A percentile compares a stretch with the other conserved stretches of the same genome.
Evolutionary conservation across 2,113 vertebrate species (phyloP).

Genomic region (Bos javanicus): DNA sequence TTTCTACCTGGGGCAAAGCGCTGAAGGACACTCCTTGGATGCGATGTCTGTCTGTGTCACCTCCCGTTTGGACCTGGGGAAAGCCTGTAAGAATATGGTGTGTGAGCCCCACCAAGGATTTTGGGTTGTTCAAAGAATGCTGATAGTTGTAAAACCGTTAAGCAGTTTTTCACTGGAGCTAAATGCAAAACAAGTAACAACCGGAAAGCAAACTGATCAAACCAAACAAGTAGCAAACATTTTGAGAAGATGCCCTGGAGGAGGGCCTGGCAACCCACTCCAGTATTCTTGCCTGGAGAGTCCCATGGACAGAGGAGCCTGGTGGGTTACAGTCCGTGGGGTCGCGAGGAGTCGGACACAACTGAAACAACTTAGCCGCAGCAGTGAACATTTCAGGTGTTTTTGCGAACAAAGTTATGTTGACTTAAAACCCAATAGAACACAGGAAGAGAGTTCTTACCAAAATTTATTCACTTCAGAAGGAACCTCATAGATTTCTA

Average conservation of each 20-base stretch:
- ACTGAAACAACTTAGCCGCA: no score
- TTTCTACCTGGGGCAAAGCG: background rate
- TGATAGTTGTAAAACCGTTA: background rate
- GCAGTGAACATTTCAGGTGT: background rate
- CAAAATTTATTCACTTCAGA: background rate
- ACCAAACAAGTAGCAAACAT: no score
- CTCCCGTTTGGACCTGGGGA: background rate
- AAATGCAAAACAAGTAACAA: background rate
- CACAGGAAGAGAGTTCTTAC: background rate
- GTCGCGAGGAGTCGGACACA: background rate
- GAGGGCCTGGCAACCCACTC: background rate
- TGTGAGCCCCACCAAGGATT: background rate
- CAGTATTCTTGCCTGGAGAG: background rate
- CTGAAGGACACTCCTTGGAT: background rate
- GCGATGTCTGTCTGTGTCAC: background rate
- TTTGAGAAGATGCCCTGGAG: background rate
- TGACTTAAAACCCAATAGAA: background rate
- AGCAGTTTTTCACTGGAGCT: background rate
- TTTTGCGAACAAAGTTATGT: background rate
- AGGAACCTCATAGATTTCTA: background rate
- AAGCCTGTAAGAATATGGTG: background rate
- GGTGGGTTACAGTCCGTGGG: background rate
- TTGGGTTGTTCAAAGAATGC: background rate
- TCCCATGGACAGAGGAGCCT: background rate
- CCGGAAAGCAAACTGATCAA: background rate